Percentiles rank a stretch among this genome's conserved stretches.
phyloP scores from a whole-genome alignment of 2,888 invertebrate species.

The Dynastes tityus region DNA sequence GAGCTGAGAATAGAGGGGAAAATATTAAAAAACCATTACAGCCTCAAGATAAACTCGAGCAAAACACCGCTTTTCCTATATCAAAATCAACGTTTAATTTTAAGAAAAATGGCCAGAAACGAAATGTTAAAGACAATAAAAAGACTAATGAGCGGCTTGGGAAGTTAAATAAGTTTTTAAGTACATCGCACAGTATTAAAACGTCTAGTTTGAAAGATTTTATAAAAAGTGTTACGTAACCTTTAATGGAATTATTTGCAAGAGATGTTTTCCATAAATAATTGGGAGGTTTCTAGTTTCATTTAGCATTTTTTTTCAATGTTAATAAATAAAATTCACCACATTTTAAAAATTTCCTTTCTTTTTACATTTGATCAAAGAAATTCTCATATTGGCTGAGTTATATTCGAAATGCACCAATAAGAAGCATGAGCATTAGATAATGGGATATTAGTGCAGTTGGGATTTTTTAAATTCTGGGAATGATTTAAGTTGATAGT shows the following conservation, averaged over 20 bases:
- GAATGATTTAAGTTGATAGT: no score
- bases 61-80: conserved; percentile 11
- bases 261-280: no score
- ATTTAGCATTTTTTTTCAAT: no score
- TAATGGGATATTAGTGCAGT: no score
- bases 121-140: neutral
- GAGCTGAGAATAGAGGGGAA: neutral
- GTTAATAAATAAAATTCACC: no score
- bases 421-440: no score
- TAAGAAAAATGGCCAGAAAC: conserved; percentile 16
- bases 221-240: conserved; percentile 46
- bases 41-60: neutral
- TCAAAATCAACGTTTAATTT: neutral
- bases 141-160: conserved; percentile 7
- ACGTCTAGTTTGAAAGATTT: conserved; percentile 43
- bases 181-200: conserved; percentile 18
- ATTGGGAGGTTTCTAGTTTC: no score
- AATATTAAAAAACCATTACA: neutral
- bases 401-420: no score
- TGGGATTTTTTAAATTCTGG: no score
- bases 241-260: neutral
- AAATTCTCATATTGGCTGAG: no score
- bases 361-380: no score
- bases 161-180: conserved; percentile 44
- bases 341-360: no score